Evolutionary conservation across 2,888 invertebrate species (phyloP), one percentile per base, ranked within the genome.

Genomic region (Leptinotarsa tumamoca): DNA sequence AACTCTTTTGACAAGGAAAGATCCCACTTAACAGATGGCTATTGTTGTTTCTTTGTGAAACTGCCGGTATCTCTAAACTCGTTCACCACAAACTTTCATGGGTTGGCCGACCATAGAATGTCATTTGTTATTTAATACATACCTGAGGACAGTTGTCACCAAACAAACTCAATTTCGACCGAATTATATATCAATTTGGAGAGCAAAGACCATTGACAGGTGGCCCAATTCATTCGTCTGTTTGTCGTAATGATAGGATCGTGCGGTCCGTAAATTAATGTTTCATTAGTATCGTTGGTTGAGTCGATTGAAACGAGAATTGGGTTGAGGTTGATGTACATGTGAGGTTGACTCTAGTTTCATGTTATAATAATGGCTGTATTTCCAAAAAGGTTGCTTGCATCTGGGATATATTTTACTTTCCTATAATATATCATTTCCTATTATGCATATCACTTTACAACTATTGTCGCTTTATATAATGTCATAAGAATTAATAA

Each of bases 131-230:
- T 68, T 70, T 70, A 61, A 15, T 66, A 68, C 70, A 69, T 70
- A 69, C 63, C 66, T 52, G 33, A 68, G 63, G 69, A 69, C 68
- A 63, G 66, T 73, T 73, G 73, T 73, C 73, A 73, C 69, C 66
- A 69, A 72, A 72, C 56, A 61, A 43, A 70, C 69, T 54, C 58
- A 73, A 73, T 73, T 69, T 56, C 14, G 27, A 66, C 61, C 66
- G 54, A 69, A 73, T 73, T 73, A 73, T 69, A 69, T 69, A 67
- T 72, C 72, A 72, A 72, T 67, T 66, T 67, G 70, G 70, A 13
- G 63, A 66, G 67, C 33, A 72, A 43, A 66, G 21, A 52, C 27
- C 23, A 33, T 63, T 51, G 72, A 67, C 72, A 72, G 72, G 72
- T 72, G 72, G 56, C 33, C 49, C 67, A 51, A 67, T 72, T 72